A percentile compares a stretch with the other conserved stretches of the same genome.
These are phyloP conservation scores for Anoplolepis gracilipes DNA, from an alignment of 1,140 invertebrate species.

Conservation along the genomic window DNA sequence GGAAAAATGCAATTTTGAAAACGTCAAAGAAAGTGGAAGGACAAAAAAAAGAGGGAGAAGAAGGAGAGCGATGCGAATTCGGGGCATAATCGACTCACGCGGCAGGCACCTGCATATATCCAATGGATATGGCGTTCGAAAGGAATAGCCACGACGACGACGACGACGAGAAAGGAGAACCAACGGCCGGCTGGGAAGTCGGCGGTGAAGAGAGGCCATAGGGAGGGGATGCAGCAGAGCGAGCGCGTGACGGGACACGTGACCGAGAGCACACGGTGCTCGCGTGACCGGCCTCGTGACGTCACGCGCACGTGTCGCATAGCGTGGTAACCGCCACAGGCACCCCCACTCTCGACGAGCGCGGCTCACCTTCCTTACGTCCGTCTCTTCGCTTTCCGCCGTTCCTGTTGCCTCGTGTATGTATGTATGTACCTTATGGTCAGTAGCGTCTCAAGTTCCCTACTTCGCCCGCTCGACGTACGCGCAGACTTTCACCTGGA, in stretches of 20 bases:
- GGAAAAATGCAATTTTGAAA: background rate
- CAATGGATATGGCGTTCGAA: background rate
- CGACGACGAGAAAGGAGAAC: conserved; percentile 51
- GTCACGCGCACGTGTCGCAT: conserved; percentile 85
- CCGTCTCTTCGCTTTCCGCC: background rate
- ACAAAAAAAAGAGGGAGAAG: background rate
- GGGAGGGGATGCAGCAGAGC: conserved; percentile 29
- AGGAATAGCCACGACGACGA: no score
- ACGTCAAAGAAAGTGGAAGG: background rate
- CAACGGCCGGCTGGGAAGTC: background rate
- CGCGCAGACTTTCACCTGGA: conserved; percentile 76
- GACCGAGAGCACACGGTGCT: conserved; percentile 84
- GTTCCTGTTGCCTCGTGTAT: no score
- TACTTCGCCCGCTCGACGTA: conserved; percentile 48
- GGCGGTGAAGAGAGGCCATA: background rate
- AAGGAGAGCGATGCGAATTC: background rate
- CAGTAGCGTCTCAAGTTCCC: conserved; percentile 77
- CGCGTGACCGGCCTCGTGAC: conserved; percentile 85
- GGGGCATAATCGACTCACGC: conserved; percentile 5
- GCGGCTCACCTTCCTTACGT: conserved; percentile 60
- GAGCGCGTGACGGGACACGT: conserved; percentile 85
- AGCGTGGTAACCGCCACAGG: conserved; percentile 79
- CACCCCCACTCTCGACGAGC: conserved; percentile 45
- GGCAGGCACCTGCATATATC: background rate
- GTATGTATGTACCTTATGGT: no score